Evolutionary conservation across 2,888 invertebrate species (phyloP).

Genomic region (Tupiocoris notatus): DNA sequence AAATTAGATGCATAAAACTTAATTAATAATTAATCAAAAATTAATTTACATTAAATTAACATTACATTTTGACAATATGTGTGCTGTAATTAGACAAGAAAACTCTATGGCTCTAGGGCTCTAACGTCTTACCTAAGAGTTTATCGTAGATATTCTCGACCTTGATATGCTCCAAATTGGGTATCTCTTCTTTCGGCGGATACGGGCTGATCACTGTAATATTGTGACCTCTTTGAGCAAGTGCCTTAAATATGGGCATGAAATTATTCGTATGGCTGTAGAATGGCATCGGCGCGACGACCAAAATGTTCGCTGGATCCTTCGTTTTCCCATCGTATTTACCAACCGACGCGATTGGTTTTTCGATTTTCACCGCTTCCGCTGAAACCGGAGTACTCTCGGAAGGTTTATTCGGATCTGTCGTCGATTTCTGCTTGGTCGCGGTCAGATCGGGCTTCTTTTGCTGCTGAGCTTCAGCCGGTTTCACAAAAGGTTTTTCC

Average conservation of each 20-base stretch:
- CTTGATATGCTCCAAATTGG: conserved; percentile 42
- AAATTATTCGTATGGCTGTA: conserved; percentile 46
- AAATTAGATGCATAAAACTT: too few species aligned
- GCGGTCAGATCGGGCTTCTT: neutral
- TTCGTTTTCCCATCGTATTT: neutral
- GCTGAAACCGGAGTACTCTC: neutral
- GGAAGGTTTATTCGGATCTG: neutral
- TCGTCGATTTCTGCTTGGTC: neutral
- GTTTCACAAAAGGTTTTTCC: neutral
- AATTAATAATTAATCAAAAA: too few species aligned
- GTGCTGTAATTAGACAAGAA: too few species aligned
- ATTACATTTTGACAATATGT: too few species aligned
- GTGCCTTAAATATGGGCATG: conserved; percentile 45
- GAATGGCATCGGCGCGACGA: conserved; percentile 43
- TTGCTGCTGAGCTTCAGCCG: neutral
- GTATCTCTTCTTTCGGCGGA: conserved; percentile 33
- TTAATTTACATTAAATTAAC: too few species aligned
- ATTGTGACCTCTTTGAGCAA: conserved; percentile 46
- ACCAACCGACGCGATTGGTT: neutral
- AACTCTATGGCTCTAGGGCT: too few species aligned
- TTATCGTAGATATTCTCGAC: conserved; percentile 15
- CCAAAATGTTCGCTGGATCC: conserved; percentile 21
- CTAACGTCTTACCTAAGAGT: conserved; percentile 22
- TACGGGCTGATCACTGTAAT: conserved; percentile 44
- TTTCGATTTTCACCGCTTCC: too few species aligned